A percentile compares a stretch with the other conserved stretches of the same genome.
These are phyloP conservation scores for Lethrus apterus DNA, from an alignment of 1,140 invertebrate species.

Conservation along the genomic window DNA sequence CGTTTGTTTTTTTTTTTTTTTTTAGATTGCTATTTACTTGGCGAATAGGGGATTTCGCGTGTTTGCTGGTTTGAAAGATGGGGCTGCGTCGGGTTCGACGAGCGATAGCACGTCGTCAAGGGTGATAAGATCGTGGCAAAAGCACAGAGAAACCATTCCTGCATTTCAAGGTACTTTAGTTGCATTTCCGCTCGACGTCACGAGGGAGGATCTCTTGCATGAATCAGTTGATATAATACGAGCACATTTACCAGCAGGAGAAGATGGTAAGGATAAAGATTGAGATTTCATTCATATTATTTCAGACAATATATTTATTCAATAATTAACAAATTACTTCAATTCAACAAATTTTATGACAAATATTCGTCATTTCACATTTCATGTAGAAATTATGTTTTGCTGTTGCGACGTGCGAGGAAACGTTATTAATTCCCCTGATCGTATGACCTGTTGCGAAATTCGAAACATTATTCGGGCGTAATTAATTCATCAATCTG, in stretches of 20 bases:
- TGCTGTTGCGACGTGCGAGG: no score
- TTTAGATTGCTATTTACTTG: constrained; percentile 55
- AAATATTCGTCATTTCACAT: no score
- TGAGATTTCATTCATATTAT: no score
- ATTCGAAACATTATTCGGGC: no score
- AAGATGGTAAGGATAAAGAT: constrained; percentile 70
- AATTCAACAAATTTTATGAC: no score
- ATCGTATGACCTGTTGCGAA: no score
- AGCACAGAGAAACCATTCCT: constrained; percentile 42
- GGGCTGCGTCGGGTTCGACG: constrained; percentile 43
- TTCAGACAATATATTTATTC: no score
- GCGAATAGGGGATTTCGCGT: constrained; percentile 63
- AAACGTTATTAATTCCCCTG: no score
- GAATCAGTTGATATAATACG: constrained; percentile 68
- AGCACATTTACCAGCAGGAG: constrained; percentile 70
- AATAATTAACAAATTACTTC: no score
- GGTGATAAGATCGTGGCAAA: constrained; percentile 53
- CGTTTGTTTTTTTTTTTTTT: constrained; percentile 10
- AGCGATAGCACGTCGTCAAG: constrained; percentile 48
- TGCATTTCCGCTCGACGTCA: constrained; percentile 67
- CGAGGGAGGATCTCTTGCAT: constrained; percentile 68
- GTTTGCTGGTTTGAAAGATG: constrained; percentile 62
- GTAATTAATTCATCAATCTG: no score
- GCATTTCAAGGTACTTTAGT: constrained; percentile 52
- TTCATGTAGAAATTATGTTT: no score